Percentiles rank a stretch among this genome's conserved stretches.
Evolutionary conservation across 1,140 invertebrate genomes (phyloP).

Genomic region (Tenebrio molitor): DNA sequence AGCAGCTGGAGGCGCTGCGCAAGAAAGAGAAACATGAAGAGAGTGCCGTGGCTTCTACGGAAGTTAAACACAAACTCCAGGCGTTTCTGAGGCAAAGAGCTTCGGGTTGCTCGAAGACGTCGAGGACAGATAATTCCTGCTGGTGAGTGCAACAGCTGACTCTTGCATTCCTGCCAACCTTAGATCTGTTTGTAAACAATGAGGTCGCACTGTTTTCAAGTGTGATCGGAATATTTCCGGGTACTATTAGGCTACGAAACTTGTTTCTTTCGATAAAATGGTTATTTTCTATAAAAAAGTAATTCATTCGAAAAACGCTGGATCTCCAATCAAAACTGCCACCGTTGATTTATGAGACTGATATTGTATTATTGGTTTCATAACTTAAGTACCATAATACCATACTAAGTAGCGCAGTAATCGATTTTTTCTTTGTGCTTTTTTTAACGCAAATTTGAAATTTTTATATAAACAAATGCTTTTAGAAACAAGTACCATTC

Average conservation of each 20-base stretch:
- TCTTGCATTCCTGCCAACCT: constrained; percentile 27
- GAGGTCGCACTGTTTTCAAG: constrained; percentile 7
- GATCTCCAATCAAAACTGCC: constrained; percentile 5
- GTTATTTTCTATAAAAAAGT: no score
- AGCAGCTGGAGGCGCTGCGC: constrained; percentile 84
- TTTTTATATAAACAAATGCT: constrained; percentile 50
- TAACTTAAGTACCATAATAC: constrained; percentile 48
- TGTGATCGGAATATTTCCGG: constrained; percentile 22
- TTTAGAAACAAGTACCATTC: not conserved
- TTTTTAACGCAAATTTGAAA: constrained; percentile 47
- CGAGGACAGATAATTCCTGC: constrained; percentile 68
- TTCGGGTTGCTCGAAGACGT: constrained; percentile 68
- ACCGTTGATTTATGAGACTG: constrained; percentile 1
- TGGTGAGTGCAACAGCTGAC: constrained; percentile 63
- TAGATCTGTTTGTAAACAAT: constrained; percentile 58
- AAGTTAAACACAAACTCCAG: constrained; percentile 95
- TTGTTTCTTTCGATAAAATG: constrained; percentile 2
- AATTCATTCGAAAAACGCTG: no score
- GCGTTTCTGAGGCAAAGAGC: constrained; percentile 66
- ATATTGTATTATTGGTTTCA: constrained; percentile 40
- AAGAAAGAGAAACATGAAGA: constrained; percentile 95
- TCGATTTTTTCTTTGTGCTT: constrained; percentile 48
- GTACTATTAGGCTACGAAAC: not conserved
- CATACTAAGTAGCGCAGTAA: no score
- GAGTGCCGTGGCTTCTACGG: constrained; percentile 94